phyloP scores from a whole-genome alignment of 2,888 invertebrate genomes.

The Idaea dimidiata region DNA sequence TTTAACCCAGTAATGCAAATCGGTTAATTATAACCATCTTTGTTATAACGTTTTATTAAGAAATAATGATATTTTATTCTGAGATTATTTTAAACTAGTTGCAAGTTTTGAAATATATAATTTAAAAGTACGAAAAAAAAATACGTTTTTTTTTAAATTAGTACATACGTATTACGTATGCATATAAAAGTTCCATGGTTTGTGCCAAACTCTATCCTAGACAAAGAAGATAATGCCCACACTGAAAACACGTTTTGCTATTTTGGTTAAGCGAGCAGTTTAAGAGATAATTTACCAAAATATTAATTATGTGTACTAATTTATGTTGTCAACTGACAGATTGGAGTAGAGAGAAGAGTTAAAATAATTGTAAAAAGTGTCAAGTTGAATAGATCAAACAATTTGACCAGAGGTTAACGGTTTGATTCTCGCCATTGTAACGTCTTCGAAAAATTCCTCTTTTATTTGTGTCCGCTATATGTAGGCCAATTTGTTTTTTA shows the following conservation, averaged over 20 bases:
- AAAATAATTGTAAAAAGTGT: not conserved
- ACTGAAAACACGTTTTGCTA: too few species aligned
- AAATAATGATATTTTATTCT: not conserved
- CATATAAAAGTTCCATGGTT: too few species aligned
- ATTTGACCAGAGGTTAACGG: slow-evolving; percentile 56
- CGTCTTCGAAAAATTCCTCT: slow-evolving; percentile 57
- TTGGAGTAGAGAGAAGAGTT: not conserved
- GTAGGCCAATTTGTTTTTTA: slow-evolving; percentile 69
- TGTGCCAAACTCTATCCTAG: too few species aligned
- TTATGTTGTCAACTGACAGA: not conserved
- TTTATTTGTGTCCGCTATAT: slow-evolving; percentile 62
- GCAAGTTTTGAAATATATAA: too few species aligned
- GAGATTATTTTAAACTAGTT: not conserved
- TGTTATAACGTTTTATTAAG: slow-evolving; percentile 5
- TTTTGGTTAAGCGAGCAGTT: too few species aligned
- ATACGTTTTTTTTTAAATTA: too few species aligned
- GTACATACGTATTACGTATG: too few species aligned
- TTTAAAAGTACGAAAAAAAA: too few species aligned
- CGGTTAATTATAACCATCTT: slow-evolving; percentile 14
- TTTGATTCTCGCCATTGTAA: slow-evolving; percentile 52
- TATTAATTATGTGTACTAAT: too few species aligned
- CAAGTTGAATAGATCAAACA: slow-evolving; percentile 18
- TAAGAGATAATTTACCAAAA: too few species aligned
- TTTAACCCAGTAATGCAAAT: slow-evolving; percentile 23
- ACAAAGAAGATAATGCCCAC: too few species aligned